Evolutionary conservation across 2,113 vertebrate species (phyloP), one percentile per base, ranked within the genome.

Genomic region (Pterophyllum scalare): DNA sequence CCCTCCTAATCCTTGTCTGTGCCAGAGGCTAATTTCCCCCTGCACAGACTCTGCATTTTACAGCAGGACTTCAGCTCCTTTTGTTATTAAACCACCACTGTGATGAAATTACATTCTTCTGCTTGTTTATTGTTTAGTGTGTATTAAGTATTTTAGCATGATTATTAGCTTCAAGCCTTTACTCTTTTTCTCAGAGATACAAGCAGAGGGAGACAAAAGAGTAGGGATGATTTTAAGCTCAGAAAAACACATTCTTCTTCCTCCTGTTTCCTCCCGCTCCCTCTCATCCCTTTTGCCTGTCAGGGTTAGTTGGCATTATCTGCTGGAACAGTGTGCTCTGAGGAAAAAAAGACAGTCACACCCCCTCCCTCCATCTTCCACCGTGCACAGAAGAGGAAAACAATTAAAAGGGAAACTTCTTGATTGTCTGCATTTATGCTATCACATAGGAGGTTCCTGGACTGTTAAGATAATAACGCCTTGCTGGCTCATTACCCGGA

Each of bases 321-420:
- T 91, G 11, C 76, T 64, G 83, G 65, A 90, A 89, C 86, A 90
- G 89, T 80, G 10, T 89, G 75, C 84, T 85, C 61, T 28, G 70
- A 83, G 81, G 56, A 88, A 81, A 62, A 56, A 79, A 60, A 67
- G 59, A 54, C 58, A 62, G 58, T 12, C 77, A 22, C 20, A 38
- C 13, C 20, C 59, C 28, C 56, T 13, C 60, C 38, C 49, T 12
- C 58, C 15, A 2, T 31, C 33, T 62, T 65, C 26, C 81, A 19
- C 33, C 15, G 26, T 33, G 56, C 80, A 58, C 77, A 87, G 56
- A 87, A 58, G 46, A 83, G 77, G 77, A 83, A 89, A 74, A 87
- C 89, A 93, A 90, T 94, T 93, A 90, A 87, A 87, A 88, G 60
- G 76, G 77, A 89, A 82, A 83, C 87, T 84, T 64, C 82, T 82